A percentile compares a stretch with the other conserved stretches of the same genome.
Conservation (phyloP, 2,797 vertebrate species). For the Myotis myotis region DNA sequence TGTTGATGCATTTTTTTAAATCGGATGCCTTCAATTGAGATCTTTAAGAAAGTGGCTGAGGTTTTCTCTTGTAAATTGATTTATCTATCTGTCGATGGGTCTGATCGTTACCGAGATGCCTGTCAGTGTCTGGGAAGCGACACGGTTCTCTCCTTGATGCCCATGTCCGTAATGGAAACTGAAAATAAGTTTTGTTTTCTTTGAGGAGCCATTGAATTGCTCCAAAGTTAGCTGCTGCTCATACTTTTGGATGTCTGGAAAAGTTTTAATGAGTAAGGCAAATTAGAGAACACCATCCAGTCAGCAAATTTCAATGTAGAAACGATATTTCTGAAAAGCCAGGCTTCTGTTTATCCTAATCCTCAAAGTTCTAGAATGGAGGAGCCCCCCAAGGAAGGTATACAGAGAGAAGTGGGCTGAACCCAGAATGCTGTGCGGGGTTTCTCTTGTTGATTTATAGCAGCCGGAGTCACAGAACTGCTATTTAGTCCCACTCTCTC, state of each 20-base stretch:
- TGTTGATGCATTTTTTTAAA: not conserved
- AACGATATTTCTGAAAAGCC: not conserved
- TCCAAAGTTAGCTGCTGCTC: not conserved
- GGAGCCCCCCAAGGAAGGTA: not conserved
- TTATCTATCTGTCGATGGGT: conserved; percentile 30
- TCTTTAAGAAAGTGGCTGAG: not conserved
- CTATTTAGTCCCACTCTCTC: not conserved
- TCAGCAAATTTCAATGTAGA: not conserved
- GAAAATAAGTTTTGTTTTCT: not conserved
- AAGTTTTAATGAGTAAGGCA: not conserved
- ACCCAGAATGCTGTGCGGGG: not conserved
- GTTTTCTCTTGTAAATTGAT: conserved; percentile 48
- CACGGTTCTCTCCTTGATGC: not conserved
- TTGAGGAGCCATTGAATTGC: not conserved
- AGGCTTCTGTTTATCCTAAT: not conserved
- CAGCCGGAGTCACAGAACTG: not conserved
- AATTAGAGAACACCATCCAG: not conserved
- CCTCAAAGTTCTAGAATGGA: not conserved
- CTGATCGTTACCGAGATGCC: conserved; percentile 51
- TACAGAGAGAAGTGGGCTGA: not conserved
- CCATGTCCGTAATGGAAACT: not conserved
- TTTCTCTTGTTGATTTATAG: not conserved
- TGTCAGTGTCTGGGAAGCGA: not conserved
- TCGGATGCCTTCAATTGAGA: not conserved
- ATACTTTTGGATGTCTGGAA: not conserved